Base-by-base conservation (phyloP, 2,113 vertebrate species). In the Poecilia latipinna region DNA sequence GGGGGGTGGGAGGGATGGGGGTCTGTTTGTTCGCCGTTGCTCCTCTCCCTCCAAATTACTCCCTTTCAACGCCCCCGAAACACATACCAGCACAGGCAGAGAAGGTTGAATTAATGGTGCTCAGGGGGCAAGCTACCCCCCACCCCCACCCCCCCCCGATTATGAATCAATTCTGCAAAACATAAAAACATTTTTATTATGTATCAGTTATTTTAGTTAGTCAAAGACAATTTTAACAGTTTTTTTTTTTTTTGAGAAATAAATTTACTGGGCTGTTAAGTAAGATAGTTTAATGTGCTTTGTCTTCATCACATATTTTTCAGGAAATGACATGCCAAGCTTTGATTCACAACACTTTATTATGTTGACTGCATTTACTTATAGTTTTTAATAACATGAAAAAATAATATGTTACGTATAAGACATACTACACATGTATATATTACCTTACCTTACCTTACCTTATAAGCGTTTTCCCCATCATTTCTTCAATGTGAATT, bases 1-100 rank as follows among this genome's bases (percentile, higher is more conserved):
- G 26, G 94, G 89, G 79, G 92, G 8, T 7, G 35, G 35, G 35
- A 11, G 35, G 35, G 33, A 29, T 29, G 89, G 79, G 92, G 87
- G 87, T 39, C 65, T 29, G 26, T 31, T 31, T 63, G 12, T 32
- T 11, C 11, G 3, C 29, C 44, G 6, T 17, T 48, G 44, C 44
- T 17, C 44, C 13, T 48, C 44, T 48, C 44, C 44, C 44, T 48
- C 17, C 44, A 48, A 48, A 48, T 17, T 4, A 32, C 29, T 3
- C 12, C 61, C 1, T 2, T 63, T 15, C 17, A 63, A 32, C 8
- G 12, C 29, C n/a, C 29, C 15, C 15, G 19, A 17, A 32, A 22
- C 4, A 48, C 13, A 17, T 48, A 48, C 44, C 13, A 37, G 35
- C 13, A 48, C 44, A 24, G 24, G 22, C 51, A 24, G 51, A 57